These are phyloP conservation scores for Drosophila subsilvestris DNA, from an alignment of 2,888 invertebrate species.

Conservation along the genomic window DNA sequence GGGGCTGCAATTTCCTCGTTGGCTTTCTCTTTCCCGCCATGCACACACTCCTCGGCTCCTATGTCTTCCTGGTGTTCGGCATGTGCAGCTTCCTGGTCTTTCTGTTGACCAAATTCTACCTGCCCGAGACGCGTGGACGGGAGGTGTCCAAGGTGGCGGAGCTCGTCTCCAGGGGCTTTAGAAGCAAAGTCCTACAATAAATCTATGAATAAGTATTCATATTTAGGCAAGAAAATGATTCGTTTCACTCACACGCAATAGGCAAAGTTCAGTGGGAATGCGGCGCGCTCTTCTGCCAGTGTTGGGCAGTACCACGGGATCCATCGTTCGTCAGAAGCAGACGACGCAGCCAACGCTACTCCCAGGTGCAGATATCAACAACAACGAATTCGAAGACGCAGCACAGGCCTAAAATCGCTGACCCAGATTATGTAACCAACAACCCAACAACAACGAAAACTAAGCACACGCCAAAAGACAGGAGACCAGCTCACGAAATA, in stretches of 20 bases:
- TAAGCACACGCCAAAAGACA: no score
- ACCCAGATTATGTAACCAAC: no score
- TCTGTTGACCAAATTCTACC: slow-evolving; percentile 44
- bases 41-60: slow-evolving; percentile 39
- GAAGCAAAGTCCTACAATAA: slow-evolving; percentile 46
- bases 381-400: no score
- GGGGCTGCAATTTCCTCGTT: slow-evolving; percentile 57
- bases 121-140: slow-evolving; percentile 52
- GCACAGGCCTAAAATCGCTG: no score
- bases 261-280: slow-evolving; percentile 24
- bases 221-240: neutral
- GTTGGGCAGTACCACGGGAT: no score
- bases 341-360: no score
- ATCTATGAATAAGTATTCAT: slow-evolving; percentile 1
- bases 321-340: no score
- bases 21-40: slow-evolving; percentile 82
- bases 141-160: slow-evolving; percentile 47
- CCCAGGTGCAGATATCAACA: no score
- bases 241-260: neutral
- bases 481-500: no score
- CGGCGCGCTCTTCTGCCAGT: no score
- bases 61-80: slow-evolving; percentile 52
- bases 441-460: no score
- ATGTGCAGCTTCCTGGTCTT: slow-evolving; percentile 41
- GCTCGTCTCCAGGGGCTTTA: slow-evolving; percentile 47